Percentiles rank a stretch among this genome's conserved stretches.
These are phyloP conservation scores for Ceratoteleas bidentatus DNA, from an alignment of 1,140 invertebrate species.

Conservation along the genomic window DNA sequence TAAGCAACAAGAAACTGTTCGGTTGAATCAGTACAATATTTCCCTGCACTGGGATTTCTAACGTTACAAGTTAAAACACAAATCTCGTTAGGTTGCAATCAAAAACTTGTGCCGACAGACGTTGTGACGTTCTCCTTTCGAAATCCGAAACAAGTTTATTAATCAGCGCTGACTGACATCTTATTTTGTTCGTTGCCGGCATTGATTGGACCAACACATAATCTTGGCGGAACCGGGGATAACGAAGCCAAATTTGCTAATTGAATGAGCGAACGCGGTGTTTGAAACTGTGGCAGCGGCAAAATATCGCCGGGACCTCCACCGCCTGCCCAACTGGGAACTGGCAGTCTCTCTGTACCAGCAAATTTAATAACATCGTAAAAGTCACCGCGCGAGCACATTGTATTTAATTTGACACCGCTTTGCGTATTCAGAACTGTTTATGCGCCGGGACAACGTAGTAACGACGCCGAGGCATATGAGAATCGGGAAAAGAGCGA, in stretches of 20 bases:
- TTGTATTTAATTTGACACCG: slow-evolving; percentile 56
- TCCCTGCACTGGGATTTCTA: too few species aligned
- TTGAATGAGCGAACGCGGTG: slow-evolving; percentile 13
- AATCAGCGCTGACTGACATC: too few species aligned
- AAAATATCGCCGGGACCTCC: slow-evolving; percentile 23
- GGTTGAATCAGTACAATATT: too few species aligned
- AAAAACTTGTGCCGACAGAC: too few species aligned
- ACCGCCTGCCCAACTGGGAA: neutral
- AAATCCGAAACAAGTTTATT: too few species aligned
- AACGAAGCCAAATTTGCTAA: slow-evolving; percentile 6
- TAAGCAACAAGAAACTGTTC: too few species aligned
- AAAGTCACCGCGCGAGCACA: slow-evolving; percentile 48
- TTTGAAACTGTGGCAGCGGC: slow-evolving; percentile 6
- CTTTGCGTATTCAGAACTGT: slow-evolving; percentile 46
- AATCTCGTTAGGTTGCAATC: too few species aligned
- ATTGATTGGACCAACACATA: too few species aligned
- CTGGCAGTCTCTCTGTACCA: slow-evolving; percentile 21
- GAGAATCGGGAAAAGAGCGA: slow-evolving; percentile 28
- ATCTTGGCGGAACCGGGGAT: neutral
- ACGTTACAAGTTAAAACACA: too few species aligned
- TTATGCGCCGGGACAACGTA: slow-evolving; percentile 45
- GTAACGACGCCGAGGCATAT: slow-evolving; percentile 28
- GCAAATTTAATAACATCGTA: slow-evolving; percentile 52
- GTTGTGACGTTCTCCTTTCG: too few species aligned
- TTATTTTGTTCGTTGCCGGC: too few species aligned